A percentile compares a stretch with the other conserved stretches of the same genome.
phyloP scores from a whole-genome alignment of 2,888 invertebrate species.

The Galeruca laticollis region DNA sequence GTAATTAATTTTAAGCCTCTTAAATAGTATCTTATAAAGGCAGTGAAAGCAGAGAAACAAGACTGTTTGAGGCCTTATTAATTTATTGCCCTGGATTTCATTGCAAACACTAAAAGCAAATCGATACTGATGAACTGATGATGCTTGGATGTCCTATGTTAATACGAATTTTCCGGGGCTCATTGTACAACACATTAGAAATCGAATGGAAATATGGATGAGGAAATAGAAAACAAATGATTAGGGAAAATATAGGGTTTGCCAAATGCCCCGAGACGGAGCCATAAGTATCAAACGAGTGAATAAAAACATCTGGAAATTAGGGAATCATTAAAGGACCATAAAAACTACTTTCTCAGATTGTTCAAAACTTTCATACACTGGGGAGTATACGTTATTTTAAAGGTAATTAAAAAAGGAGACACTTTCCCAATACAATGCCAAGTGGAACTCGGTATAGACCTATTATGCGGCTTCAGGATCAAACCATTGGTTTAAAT shows the following conservation, averaged over 20 bases:
- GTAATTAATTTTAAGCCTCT: neutral
- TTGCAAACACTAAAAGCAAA: neutral
- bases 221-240: neutral
- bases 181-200: neutral
- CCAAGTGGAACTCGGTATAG: no score
- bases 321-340: no score
- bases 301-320: no score
- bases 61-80: neutral
- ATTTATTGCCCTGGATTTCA: slow-evolving; percentile 8
- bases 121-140: slow-evolving; percentile 11
- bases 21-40: neutral
- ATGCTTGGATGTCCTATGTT: slow-evolving; percentile 1
- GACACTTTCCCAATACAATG: no score
- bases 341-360: no score
- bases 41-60: neutral
- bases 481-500: no score
- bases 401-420: no score
- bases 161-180: neutral
- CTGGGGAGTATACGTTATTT: no score
- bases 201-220: neutral
- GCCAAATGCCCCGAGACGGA: no score
- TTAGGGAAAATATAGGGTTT: neutral
- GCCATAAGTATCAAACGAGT: no score
- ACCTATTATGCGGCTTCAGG: no score
- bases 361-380: no score